phyloP scores from a whole-genome alignment of 2,888 invertebrate genomes.

The Cistogaster globosa region DNA sequence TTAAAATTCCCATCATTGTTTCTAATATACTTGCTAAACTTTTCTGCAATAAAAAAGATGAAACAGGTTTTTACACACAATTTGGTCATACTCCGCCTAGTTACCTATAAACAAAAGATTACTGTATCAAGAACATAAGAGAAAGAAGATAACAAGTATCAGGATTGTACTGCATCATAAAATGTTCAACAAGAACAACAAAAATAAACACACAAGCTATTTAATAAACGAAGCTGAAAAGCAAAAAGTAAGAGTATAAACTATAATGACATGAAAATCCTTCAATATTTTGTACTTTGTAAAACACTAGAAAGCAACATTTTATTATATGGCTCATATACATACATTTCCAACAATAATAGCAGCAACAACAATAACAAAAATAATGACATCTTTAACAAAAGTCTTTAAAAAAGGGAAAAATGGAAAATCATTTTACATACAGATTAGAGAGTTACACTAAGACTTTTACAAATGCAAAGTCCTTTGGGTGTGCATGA shows the following conservation, averaged over 20 bases:
- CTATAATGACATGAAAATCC: conserved; percentile 56
- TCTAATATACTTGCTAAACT: background rate
- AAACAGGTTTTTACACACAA: conserved; percentile 3
- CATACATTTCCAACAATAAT: conserved; percentile 1
- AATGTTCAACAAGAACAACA: conserved; percentile 24
- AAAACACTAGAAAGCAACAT: conserved; percentile 46
- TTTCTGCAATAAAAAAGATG: background rate
- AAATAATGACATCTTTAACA: background rate
- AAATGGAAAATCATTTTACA: conserved; percentile 22
- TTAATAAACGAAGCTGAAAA: conserved; percentile 18
- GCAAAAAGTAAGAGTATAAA: conserved; percentile 20
- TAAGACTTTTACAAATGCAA: conserved; percentile 20
- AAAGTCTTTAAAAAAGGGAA: conserved; percentile 20
- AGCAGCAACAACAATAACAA: conserved; percentile 8
- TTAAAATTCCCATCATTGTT: conserved; percentile 8
- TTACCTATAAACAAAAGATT: conserved; percentile 45
- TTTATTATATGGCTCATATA: conserved; percentile 9
- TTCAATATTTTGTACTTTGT: conserved; percentile 49
- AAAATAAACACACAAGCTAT: conserved; percentile 7
- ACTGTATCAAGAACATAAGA: conserved; percentile 18
- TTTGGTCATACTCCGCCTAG: conserved; percentile 6
- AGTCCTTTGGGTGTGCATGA: background rate
- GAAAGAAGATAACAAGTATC: conserved; percentile 46
- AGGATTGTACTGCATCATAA: conserved; percentile 48
- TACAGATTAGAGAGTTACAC: conserved; percentile 27